These are phyloP conservation scores for Perca fluviatilis DNA, from an alignment of 2,113 vertebrate genomes.

Conservation along the genomic window DNA sequence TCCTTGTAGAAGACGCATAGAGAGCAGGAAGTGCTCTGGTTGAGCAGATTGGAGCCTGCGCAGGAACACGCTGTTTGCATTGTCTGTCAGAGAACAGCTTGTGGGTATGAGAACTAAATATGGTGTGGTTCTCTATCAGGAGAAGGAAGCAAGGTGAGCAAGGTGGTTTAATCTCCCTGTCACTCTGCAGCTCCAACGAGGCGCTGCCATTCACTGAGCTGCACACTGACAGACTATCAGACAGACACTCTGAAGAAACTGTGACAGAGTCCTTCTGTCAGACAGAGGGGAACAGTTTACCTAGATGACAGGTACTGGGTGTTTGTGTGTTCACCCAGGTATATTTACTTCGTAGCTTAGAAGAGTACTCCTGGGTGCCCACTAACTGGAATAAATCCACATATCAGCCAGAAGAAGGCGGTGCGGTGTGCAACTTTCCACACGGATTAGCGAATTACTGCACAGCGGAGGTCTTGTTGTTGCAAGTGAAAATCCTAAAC, in stretches of 20 bases:
- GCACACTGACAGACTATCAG: conserved; percentile 50
- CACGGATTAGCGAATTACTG: conserved; percentile 26
- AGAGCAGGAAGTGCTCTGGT: conserved; percentile 35
- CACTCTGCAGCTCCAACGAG: conserved; percentile 39
- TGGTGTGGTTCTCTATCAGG: conserved; percentile 20
- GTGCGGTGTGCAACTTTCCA: neutral
- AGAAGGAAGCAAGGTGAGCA: conserved; percentile 19
- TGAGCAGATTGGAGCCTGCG: conserved; percentile 31
- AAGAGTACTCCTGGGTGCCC: conserved; percentile 29
- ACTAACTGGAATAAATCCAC: conserved; percentile 47
- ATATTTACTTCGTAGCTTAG: conserved; percentile 44
- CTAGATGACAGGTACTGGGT: conserved; percentile 51
- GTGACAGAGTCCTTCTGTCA: conserved; percentile 63
- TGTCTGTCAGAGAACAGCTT: conserved; percentile 9
- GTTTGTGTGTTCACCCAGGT: conserved; percentile 37
- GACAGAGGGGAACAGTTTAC: conserved; percentile 53
- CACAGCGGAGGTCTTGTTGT: conserved; percentile 30
- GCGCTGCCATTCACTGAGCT: conserved; percentile 57
- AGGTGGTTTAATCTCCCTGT: conserved; percentile 56
- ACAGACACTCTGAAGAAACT: conserved; percentile 44
- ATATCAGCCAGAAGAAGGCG: conserved; percentile 27
- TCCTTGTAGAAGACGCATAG: conserved; percentile 14
- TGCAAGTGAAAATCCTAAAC: conserved; percentile 17
- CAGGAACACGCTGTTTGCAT: conserved; percentile 22
- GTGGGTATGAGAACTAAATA: conserved; percentile 4